Conservation (phyloP, 2,888 invertebrate genomes). For the Maniola hyperantus region DNA sequence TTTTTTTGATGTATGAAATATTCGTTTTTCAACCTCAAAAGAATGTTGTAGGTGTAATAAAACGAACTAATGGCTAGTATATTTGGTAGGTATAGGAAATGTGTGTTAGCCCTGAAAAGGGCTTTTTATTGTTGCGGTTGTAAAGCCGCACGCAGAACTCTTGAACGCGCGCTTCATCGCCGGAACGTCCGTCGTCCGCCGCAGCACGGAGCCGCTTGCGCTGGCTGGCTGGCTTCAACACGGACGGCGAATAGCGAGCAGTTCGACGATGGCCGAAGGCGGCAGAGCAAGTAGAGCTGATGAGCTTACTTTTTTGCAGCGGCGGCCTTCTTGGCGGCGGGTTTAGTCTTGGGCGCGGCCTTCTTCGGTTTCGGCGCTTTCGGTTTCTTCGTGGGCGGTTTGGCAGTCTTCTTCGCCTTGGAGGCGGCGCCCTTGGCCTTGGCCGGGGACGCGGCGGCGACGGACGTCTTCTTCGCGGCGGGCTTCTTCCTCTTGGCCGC, state of each 20-base stretch:
- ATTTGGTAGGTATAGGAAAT: no score
- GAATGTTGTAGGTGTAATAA: no score
- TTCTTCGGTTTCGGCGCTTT: conserved; percentile 64
- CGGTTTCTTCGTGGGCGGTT: conserved; percentile 60
- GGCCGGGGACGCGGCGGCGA: conserved; percentile 43
- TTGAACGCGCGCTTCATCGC: not conserved
- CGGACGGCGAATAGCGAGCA: not conserved
- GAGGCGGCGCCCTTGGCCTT: conserved; percentile 48
- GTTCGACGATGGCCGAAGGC: not conserved
- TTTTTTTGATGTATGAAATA: no score
- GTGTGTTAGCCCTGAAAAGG: no score
- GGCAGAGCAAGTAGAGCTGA: not conserved
- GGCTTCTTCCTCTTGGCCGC: conserved; percentile 48
- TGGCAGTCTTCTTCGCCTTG: conserved; percentile 57
- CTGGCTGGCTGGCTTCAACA: conserved; percentile 20
- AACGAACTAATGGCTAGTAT: no score
- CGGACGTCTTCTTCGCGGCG: conserved; percentile 41
- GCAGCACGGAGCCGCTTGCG: not conserved
- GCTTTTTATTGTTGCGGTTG: no score
- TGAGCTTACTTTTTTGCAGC: conserved; percentile 44
- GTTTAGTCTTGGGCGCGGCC: conserved; percentile 46
- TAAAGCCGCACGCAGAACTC: no score
- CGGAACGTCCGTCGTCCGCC: not conserved
- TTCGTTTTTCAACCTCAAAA: no score
- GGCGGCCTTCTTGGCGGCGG: conserved; percentile 41